These are phyloP conservation scores for Cossypha dichroa DNA, from an alignment of 2,797 vertebrate species.

Conservation along the genomic window DNA sequence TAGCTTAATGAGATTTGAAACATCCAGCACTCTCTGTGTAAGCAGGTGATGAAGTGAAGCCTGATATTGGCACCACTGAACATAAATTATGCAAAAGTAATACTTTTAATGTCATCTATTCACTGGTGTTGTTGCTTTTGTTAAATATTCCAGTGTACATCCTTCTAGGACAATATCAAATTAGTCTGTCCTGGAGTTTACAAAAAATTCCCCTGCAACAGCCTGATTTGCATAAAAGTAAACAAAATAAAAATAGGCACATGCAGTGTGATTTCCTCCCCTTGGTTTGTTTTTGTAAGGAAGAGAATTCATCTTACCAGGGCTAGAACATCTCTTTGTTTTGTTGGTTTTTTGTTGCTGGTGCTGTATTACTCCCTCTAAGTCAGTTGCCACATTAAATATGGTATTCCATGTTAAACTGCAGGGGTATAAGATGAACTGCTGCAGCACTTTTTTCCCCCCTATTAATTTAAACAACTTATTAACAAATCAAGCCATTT, in stretches of 20 bases:
- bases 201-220: conserved; percentile 70
- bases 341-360: background rate
- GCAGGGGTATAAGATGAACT: background rate
- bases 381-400: background rate
- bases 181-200: conserved; percentile 79
- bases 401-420: background rate
- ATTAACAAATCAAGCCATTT: conserved; percentile 46
- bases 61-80: conserved; percentile 73
- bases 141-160: conserved; percentile 85
- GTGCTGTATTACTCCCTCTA: background rate
- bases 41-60: conserved; percentile 77
- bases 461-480: conserved; percentile 37
- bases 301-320: background rate
- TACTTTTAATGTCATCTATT: conserved; percentile 77
- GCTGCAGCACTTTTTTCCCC: background rate
- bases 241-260: background rate
- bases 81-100: conserved; percentile 86
- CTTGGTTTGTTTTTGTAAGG: background rate
- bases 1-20: conserved; percentile 85
- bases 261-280: background rate
- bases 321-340: background rate
- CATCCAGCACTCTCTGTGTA: conserved; percentile 66
- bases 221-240: conserved; percentile 10
- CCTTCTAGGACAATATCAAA: conserved; percentile 82
- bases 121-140: conserved; percentile 75